phyloP scores from a whole-genome alignment of 2,797 vertebrate genomes.

The Geotrypetes seraphini region DNA sequence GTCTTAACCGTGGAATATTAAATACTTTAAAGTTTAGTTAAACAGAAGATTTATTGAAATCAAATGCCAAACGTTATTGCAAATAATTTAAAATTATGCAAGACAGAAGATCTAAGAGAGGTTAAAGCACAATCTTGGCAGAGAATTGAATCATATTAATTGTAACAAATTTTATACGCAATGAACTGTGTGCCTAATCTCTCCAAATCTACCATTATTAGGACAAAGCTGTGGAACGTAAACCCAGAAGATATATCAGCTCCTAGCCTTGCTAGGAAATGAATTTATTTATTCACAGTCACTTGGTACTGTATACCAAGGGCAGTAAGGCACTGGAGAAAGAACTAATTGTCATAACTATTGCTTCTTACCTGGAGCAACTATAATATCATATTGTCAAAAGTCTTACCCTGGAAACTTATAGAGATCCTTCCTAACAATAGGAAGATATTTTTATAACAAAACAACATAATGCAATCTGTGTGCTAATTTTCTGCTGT shows the following conservation, averaged over 20 bases:
- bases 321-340: neutral
- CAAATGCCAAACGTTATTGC: conserved; percentile 35
- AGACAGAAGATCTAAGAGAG: conserved; percentile 32
- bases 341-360: conserved; percentile 8
- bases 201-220: conserved; percentile 11
- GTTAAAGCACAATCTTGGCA: conserved; percentile 38
- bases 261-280: conserved; percentile 20
- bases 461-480: conserved; percentile 6
- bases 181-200: conserved; percentile 25
- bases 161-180: conserved; percentile 30
- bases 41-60: conserved; percentile 34
- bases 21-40: conserved; percentile 42
- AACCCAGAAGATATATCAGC: conserved; percentile 1
- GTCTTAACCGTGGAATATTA: conserved; percentile 22
- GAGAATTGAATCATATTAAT: conserved; percentile 42
- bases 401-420: conserved; percentile 21
- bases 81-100: conserved; percentile 43
- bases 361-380: conserved; percentile 20
- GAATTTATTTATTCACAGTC: too few relatives aligned
- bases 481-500: too few relatives aligned
- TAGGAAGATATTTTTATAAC: neutral
- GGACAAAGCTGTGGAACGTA: conserved; percentile 19
- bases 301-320: too few relatives aligned
- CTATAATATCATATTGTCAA: conserved; percentile 13
- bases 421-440: conserved; percentile 10